Evolutionary conservation across 2,113 vertebrate genomes (phyloP).

Genomic region (Macquaria australasica): DNA sequence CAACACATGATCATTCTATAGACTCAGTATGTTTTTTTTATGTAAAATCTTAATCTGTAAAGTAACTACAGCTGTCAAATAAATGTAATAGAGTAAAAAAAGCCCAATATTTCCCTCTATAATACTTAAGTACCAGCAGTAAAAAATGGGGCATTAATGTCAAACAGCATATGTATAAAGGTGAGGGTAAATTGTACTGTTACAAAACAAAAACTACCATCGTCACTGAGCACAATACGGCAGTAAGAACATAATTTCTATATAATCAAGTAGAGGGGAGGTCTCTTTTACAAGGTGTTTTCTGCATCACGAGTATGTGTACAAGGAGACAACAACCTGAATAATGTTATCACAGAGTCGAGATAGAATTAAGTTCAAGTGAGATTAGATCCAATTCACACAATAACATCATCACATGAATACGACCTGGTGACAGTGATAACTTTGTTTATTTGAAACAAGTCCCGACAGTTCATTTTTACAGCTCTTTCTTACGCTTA

Average conservation of each 20-base stretch:
- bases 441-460: slow-evolving; percentile 72
- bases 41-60: not conserved
- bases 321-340: too few species aligned
- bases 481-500: slow-evolving; percentile 46
- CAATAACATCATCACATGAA: not conserved
- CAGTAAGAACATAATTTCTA: too few species aligned
- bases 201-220: too few species aligned
- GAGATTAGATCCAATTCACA: not conserved
- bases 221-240: too few species aligned
- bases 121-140: not conserved
- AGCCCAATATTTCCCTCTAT: not conserved
- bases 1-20: not conserved
- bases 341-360: too few species aligned
- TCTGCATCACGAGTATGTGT: too few species aligned
- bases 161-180: not conserved
- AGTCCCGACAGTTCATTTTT: slow-evolving; percentile 28
- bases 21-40: not conserved
- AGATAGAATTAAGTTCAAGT: too few species aligned
- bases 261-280: too few species aligned
- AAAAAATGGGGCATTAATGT: not conserved
- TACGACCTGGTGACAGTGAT: not conserved
- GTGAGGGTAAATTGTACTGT: not conserved
- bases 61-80: not conserved
- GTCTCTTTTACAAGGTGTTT: too few species aligned
- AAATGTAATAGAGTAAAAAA: not conserved